Evolutionary conservation across 2,888 invertebrate species (phyloP).

Genomic region (Tinea trinotella): DNA sequence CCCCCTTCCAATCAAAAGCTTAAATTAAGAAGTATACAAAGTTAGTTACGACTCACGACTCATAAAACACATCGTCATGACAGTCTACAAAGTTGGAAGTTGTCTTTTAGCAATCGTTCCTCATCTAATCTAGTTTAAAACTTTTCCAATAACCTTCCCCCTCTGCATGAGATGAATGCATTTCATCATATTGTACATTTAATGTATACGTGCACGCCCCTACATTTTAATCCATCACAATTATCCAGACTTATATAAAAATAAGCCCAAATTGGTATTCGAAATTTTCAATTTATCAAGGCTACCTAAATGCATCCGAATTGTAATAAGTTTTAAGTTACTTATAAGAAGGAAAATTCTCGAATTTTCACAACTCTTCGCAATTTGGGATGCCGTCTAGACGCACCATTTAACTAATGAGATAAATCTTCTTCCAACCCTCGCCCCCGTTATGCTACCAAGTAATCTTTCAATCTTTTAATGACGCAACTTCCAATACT

Average conservation of each 20-base stretch:
- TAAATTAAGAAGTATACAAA: constrained; percentile 16
- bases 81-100: constrained; percentile 21
- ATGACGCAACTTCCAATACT: constrained; percentile 48
- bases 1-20: constrained; percentile 12
- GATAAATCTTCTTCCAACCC: constrained; percentile 49
- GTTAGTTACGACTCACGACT: constrained; percentile 35
- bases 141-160: constrained; percentile 67
- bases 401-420: constrained; percentile 67
- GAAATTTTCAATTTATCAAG: background rate
- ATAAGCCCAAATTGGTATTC: background rate
- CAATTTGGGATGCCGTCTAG: constrained; percentile 35
- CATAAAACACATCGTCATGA: constrained; percentile 33
- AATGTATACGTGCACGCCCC: background rate
- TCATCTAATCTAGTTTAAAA: constrained; percentile 59
- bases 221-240: background rate
- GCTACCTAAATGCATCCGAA: background rate
- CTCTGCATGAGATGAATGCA: constrained; percentile 25
- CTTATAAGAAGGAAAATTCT: constrained; percentile 8
- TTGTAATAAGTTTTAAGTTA: background rate
- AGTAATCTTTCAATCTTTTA: constrained; percentile 69
- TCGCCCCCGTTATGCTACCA: constrained; percentile 24
- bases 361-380: constrained; percentile 31
- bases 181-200: constrained; percentile 21
- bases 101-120: constrained; percentile 24
- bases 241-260: background rate